A percentile compares a stretch with the other conserved stretches of the same genome.
These are phyloP conservation scores for Hipparchia sbordonii DNA, from an alignment of 2,888 invertebrate species.

Conservation along the genomic window DNA sequence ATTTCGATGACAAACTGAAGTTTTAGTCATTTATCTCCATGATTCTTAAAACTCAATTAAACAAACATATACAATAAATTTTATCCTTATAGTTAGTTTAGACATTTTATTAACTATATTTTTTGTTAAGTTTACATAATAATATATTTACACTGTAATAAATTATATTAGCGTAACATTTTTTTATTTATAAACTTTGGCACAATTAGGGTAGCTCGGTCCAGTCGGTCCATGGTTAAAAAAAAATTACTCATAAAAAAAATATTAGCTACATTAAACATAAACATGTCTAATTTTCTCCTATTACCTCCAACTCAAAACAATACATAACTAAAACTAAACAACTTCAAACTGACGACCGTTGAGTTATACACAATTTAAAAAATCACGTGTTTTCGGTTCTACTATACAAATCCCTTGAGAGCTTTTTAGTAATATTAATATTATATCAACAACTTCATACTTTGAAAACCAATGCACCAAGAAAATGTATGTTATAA, in stretches of 20 bases:
- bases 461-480: too few relatives aligned
- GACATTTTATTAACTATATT: conserved; percentile 43
- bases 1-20: not conserved
- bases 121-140: conserved; percentile 39
- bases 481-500: too few relatives aligned
- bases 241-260: not conserved
- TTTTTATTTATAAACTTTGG: conserved; percentile 41
- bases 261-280: too few relatives aligned
- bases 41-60: conserved; percentile 28
- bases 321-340: too few relatives aligned
- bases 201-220: conserved; percentile 36
- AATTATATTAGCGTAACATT: conserved; percentile 37
- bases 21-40: conserved; percentile 35
- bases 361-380: too few relatives aligned
- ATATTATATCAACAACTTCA: too few relatives aligned
- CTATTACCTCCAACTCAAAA: too few relatives aligned
- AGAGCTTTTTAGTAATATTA: too few relatives aligned
- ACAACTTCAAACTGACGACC: too few relatives aligned
- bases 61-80: conserved; percentile 32
- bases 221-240: conserved; percentile 32
- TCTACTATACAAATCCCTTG: too few relatives aligned
- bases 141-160: conserved; percentile 39
- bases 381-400: too few relatives aligned
- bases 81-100: conserved; percentile 37
- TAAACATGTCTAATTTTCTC: too few relatives aligned